A percentile compares a stretch with the other conserved stretches of the same genome.
Conservation (phyloP, 2,113 vertebrate genomes). For the Entosphenus tridentatus region DNA sequence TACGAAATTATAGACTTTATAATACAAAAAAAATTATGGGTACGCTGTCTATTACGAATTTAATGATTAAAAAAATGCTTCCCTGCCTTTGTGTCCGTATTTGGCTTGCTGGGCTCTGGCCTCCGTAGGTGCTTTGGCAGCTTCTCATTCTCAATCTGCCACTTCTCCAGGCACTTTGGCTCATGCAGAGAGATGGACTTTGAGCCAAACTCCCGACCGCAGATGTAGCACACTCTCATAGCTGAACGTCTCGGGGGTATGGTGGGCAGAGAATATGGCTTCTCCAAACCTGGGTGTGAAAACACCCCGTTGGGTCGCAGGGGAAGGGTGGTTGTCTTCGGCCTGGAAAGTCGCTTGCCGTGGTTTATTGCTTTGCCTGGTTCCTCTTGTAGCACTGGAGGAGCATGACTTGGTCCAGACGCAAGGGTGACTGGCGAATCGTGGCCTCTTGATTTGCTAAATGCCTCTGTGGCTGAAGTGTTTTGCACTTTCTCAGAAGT, state of each 20-base stretch:
- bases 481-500: no score
- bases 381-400: no score
- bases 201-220: slow-evolving; percentile 34
- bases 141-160: slow-evolving; percentile 24
- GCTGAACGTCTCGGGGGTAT: slow-evolving; percentile 20
- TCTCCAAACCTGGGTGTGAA: not conserved
- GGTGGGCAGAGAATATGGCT: slow-evolving; percentile 12
- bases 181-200: slow-evolving; percentile 29
- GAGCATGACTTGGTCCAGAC: no score
- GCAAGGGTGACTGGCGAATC: no score
- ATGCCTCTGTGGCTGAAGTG: no score
- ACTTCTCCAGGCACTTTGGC: slow-evolving; percentile 31
- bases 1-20: no score
- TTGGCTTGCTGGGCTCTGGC: slow-evolving; percentile 21
- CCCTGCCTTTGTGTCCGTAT: not conserved
- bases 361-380: no score
- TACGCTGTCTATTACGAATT: no score
- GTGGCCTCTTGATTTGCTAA: no score
- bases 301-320: not conserved
- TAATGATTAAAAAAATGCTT: no score
- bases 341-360: not conserved
- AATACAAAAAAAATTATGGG: no score
- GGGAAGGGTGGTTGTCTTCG: not conserved
- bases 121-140: slow-evolving; percentile 24
- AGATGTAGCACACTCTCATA: slow-evolving; percentile 29